phyloP scores from a whole-genome alignment of 2,113 vertebrate species.

The Melanerpes aurifrons region DNA sequence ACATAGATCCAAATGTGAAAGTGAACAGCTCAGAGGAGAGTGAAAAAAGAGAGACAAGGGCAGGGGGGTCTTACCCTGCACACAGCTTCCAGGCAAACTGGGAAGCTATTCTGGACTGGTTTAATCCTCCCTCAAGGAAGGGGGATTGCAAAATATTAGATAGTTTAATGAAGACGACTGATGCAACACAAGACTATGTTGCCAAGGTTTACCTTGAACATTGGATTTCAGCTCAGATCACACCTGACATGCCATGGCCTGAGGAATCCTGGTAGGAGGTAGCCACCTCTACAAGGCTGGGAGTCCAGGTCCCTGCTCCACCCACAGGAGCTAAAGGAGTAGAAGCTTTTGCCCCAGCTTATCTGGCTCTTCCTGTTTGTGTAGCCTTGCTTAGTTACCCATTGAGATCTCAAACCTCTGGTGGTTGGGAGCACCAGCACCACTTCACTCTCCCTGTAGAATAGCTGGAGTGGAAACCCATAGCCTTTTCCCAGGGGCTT shows the following conservation, averaged over 20 bases:
- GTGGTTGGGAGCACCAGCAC: neutral
- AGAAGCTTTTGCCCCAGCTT: neutral
- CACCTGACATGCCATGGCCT: neutral
- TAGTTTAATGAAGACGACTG: neutral
- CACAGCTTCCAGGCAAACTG: neutral
- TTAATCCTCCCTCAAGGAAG: neutral
- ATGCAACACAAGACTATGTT: neutral
- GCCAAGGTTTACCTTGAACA: neutral
- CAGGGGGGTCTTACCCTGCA: neutral
- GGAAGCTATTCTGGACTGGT: neutral
- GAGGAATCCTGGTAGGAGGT: neutral
- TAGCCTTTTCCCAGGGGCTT: neutral
- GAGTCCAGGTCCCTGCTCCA: neutral
- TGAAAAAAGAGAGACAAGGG: neutral
- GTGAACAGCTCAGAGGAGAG: neutral
- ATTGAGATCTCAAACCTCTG: neutral
- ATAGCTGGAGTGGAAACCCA: neutral
- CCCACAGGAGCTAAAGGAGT: neutral
- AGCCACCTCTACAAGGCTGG: neutral
- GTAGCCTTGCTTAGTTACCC: neutral
- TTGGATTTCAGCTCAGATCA: neutral
- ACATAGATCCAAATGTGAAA: neutral
- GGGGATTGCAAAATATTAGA: neutral
- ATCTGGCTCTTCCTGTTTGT: neutral
- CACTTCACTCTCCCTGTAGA: fast-evolving